These are phyloP conservation scores for Sinhomidia bicolor DNA, from an alignment of 2,888 invertebrate genomes.

Conservation along the genomic window DNA sequence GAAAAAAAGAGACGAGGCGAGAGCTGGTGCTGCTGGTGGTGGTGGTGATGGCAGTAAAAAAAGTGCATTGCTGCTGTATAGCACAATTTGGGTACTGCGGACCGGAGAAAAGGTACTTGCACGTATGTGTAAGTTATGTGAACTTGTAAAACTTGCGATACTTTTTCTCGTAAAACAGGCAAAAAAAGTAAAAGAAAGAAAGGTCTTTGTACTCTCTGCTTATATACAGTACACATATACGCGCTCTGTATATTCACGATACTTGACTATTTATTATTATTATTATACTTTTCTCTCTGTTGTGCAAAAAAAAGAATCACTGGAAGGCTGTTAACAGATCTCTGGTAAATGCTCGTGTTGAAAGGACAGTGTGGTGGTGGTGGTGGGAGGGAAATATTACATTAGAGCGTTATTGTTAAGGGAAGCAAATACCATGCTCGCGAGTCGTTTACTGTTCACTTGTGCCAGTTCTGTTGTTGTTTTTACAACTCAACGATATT, in stretches of 20 bases:
- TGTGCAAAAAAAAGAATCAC: too few species aligned
- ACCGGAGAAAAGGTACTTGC: too few species aligned
- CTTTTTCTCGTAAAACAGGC: neutral
- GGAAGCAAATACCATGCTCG: neutral
- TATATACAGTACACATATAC: neutral
- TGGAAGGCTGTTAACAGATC: too few species aligned
- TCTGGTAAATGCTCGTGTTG: neutral
- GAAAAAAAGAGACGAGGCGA: too few species aligned
- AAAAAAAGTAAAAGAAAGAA: neutral
- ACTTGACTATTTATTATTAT: too few species aligned
- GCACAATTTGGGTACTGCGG: neutral
- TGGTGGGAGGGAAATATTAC: neutral
- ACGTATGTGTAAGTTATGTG: slow-evolving; percentile 35
- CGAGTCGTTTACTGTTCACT: neutral
- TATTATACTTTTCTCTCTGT: too few species aligned
- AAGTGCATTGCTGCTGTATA: neutral
- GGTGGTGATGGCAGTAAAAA: too few species aligned
- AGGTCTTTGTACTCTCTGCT: slow-evolving; percentile 50
- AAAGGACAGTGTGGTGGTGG: too few species aligned
- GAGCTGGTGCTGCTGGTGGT: neutral
- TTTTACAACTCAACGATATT: too few species aligned
- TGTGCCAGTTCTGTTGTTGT: neutral
- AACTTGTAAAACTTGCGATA: slow-evolving; percentile 17
- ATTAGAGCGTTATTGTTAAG: neutral
- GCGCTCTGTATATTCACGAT: too few species aligned